phyloP scores from a whole-genome alignment of 2,888 invertebrate genomes.

The Dione juno region DNA sequence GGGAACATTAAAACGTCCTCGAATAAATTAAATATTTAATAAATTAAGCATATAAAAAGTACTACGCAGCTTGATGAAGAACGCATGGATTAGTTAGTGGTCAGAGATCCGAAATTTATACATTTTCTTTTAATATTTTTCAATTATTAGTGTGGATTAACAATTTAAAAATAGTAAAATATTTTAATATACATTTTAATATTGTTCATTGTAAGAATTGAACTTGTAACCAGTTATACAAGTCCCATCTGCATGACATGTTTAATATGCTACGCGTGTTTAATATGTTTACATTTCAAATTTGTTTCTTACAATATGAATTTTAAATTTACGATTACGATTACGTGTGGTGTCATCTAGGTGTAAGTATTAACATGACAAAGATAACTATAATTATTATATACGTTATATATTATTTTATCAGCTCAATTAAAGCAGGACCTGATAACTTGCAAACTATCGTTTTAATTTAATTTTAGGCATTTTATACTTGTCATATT shows the following conservation, averaged over 20 bases:
- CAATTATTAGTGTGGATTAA: no score
- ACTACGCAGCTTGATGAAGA: no score
- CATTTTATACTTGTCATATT: conserved; percentile 18
- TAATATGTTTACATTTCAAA: conserved; percentile 2
- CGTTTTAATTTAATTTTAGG: conserved; percentile 29
- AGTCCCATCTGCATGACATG: background rate
- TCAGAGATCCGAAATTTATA: no score
- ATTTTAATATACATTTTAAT: background rate
- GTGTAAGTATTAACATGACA: conserved; percentile 19
- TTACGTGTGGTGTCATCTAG: conserved; percentile 5
- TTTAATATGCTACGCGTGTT: conserved; percentile 2
- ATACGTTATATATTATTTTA: conserved; percentile 56
- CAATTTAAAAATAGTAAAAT: no score
- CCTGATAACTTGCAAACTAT: conserved; percentile 51
- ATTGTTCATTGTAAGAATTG: background rate
- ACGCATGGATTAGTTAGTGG: no score
- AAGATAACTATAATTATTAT: conserved; percentile 11
- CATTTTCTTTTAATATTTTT: no score
- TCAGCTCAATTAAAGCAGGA: conserved; percentile 71
- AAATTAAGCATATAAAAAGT: no score
- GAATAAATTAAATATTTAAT: no score
- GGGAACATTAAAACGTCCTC: no score
- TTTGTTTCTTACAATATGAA: background rate
- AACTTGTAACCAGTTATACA: conserved; percentile 1
- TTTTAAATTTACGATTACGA: conserved; percentile 17